Base-by-base conservation (phyloP, 2,113 vertebrate genomes). In the Zosterops pallidus region DNA sequence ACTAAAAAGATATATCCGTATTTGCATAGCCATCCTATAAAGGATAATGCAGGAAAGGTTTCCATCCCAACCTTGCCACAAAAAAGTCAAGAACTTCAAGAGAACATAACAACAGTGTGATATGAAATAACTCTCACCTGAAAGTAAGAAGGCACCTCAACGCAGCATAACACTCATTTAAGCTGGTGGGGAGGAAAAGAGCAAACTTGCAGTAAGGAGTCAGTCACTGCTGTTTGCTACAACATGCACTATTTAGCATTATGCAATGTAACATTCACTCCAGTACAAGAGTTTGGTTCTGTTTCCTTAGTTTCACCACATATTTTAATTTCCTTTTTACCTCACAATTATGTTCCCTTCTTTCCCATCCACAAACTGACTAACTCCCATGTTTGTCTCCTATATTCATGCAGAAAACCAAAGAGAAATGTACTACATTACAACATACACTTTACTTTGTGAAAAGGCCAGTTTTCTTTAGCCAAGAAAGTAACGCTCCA, bases 231-330 rank as follows among this genome's bases (percentile, higher is more conserved):
- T 55, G 9, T 59, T 83, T 74, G 21, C 33, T 83, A 35, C 26
- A 44, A 19, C 0, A 0, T 17, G 24, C 14, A 47, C 52, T 44
- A 47, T 8, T 1, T 9, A 49, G 23, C 26, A 31, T 37, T 15
- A 21, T 18, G 25, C 29, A 56, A 22, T 5, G 23, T 11, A 53
- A 72, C 28, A 29, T 33, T 63, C 41, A 55, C 33, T 64, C 8
- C 0, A 77, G 47, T 22, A 39, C 44, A 39, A 15, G 47, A 3
- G 4, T 80, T 86, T 64, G 7, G 18, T 63, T 47, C 39, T 37
- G 33, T 65, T 89, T 76, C 25, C 41, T 70, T 52, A 64, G 31
- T 86, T 72, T 11, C 13, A 52, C 31, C 11, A 47, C 4, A 6
- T 10, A 46, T 29, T 85, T 92, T 63, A 77, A 37, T 70, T 86